Conservation (phyloP, 2,797 vertebrate species). For the Catamblyrhynchus diadema region DNA sequence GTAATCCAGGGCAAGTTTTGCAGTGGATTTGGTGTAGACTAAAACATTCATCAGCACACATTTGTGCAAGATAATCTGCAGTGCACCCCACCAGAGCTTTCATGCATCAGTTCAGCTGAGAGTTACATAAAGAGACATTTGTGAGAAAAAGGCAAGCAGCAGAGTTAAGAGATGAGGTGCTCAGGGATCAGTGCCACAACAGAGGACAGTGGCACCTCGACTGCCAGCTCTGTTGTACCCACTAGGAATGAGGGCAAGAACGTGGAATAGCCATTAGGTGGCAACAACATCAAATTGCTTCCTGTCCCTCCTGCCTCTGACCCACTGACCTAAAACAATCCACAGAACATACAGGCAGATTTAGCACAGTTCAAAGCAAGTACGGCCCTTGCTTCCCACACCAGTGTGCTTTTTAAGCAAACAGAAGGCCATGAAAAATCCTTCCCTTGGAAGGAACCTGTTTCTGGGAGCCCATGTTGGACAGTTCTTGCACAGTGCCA, state of each 20-base stretch:
- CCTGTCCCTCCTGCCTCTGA: neutral
- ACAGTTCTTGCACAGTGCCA: neutral
- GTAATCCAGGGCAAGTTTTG: neutral
- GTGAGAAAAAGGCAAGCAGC: neutral
- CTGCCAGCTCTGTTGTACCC: rapidly evolving
- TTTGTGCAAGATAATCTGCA: neutral
- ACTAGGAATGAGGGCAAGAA: neutral
- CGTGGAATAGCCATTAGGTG: neutral
- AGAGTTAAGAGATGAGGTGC: neutral
- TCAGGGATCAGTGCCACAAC: neutral
- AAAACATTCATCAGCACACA: neutral
- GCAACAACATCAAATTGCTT: neutral
- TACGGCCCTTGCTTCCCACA: neutral
- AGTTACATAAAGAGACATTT: neutral
- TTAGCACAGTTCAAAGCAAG: neutral
- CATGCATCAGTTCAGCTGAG: neutral
- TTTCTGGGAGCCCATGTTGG: neutral
- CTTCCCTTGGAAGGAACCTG: neutral
- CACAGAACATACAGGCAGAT: neutral
- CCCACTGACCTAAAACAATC: constrained; percentile 33
- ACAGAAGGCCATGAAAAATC: neutral
- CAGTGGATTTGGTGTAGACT: neutral
- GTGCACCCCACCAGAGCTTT: neutral
- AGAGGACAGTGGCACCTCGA: rapidly evolving
- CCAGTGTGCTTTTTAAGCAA: rapidly evolving